Conservation (phyloP, 2,113 vertebrate genomes). For the Myrmecophaga tridactyla region DNA sequence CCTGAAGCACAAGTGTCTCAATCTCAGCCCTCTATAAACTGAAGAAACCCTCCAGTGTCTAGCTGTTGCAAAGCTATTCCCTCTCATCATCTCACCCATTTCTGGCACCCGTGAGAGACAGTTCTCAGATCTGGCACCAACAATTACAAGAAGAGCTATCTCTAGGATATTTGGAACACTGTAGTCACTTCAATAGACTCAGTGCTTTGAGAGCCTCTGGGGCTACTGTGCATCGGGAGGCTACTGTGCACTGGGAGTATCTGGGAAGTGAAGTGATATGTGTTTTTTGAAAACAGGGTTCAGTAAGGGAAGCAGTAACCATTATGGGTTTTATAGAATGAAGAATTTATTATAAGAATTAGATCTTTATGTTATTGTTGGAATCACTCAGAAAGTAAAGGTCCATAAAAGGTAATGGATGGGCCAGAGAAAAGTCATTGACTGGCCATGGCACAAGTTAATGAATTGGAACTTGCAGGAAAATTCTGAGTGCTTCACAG, state of each 20-base stretch:
- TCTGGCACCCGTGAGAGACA: neutral
- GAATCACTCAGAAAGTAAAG: neutral
- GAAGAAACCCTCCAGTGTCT: neutral
- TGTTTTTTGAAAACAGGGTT: neutral
- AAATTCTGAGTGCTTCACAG: neutral
- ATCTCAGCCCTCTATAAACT: neutral
- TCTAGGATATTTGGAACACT: neutral
- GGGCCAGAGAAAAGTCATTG: neutral
- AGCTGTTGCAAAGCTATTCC: neutral
- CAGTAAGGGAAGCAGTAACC: neutral
- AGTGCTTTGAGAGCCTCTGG: neutral
- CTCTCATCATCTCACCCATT: neutral
- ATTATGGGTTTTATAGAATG: neutral
- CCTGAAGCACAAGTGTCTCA: neutral
- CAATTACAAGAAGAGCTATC: neutral
- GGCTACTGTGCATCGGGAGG: too few species aligned
- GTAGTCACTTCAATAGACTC: neutral
- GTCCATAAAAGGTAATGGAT: neutral
- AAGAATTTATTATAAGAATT: neutral
- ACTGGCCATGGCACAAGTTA: neutral
- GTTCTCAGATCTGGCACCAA: neutral
- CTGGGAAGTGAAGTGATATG: neutral
- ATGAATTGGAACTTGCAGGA: neutral
- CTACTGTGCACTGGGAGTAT: accelerated
- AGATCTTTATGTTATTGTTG: neutral